Conservation (phyloP, 2,888 invertebrate species). For the Therioaphis trifolii region DNA sequence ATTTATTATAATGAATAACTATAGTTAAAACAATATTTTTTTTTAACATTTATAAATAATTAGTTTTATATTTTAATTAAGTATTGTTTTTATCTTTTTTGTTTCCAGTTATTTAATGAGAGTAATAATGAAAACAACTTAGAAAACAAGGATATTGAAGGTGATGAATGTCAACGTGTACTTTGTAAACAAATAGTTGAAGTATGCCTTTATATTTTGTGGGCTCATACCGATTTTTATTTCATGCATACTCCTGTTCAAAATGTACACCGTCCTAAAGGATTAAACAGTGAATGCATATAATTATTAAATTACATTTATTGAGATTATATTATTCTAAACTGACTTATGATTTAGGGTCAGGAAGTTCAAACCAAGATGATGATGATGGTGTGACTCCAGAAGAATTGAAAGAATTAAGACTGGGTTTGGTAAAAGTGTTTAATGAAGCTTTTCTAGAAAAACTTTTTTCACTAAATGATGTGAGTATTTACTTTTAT, state of each 20-base stretch:
- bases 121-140: slow-evolving; percentile 70
- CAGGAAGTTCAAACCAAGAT: slow-evolving; percentile 33
- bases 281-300: slow-evolving; percentile 45
- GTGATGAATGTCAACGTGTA: slow-evolving; percentile 73
- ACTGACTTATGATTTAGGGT: slow-evolving; percentile 71
- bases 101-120: slow-evolving; percentile 54
- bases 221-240: slow-evolving; percentile 81
- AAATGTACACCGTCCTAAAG: slow-evolving; percentile 44
- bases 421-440: slow-evolving; percentile 78
- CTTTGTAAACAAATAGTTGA: slow-evolving; percentile 73
- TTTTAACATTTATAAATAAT: too few relatives aligned
- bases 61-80: too few relatives aligned
- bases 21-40: too few relatives aligned
- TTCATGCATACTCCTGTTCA: slow-evolving; percentile 58
- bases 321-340: slow-evolving; percentile 66
- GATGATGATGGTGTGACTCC: slow-evolving; percentile 69
- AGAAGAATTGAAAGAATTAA: slow-evolving; percentile 76
- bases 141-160: slow-evolving; percentile 72
- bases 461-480: slow-evolving; percentile 77
- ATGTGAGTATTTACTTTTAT: slow-evolving; percentile 70
- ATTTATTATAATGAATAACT: too few relatives aligned
- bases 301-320: background rate
- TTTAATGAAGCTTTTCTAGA: slow-evolving; percentile 84
- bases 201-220: slow-evolving; percentile 79
- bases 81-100: background rate